Percentiles rank a stretch among this genome's conserved stretches.
Conservation (phyloP, 2,113 vertebrate genomes). For the Bujurquina vittata region DNA sequence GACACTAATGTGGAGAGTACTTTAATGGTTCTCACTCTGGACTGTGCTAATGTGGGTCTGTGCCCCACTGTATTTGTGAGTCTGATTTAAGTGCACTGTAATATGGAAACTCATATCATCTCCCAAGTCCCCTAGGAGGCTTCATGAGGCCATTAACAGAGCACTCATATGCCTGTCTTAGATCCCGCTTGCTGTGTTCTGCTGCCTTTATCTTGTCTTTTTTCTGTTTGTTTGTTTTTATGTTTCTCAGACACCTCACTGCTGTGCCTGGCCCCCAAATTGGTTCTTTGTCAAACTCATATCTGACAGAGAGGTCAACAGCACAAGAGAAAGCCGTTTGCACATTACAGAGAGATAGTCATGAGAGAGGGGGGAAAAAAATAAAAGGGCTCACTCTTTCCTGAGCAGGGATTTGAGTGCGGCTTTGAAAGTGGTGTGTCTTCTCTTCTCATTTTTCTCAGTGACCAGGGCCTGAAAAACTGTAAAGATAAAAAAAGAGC, state of each 20-base stretch:
- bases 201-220: slow-evolving; percentile 26
- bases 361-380: neutral
- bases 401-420: slow-evolving; percentile 62
- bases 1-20: slow-evolving; percentile 38
- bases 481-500: slow-evolving; percentile 8
- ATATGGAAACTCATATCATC: slow-evolving; percentile 31
- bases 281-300: slow-evolving; percentile 24
- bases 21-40: slow-evolving; percentile 52
- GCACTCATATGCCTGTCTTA: slow-evolving; percentile 13
- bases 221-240: slow-evolving; percentile 24
- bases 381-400: slow-evolving; percentile 57
- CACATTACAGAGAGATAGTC: slow-evolving; percentile 23
- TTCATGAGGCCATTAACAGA: slow-evolving; percentile 29
- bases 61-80: neutral
- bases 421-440: slow-evolving; percentile 60
- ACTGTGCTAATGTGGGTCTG: slow-evolving; percentile 16
- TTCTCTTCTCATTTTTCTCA: slow-evolving; percentile 60
- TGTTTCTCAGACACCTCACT: slow-evolving; percentile 26
- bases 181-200: neutral
- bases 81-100: slow-evolving; percentile 11
- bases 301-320: slow-evolving; percentile 10
- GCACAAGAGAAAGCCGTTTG: slow-evolving; percentile 18
- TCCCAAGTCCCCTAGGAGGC: slow-evolving; percentile 4
- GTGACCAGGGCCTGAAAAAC: slow-evolving; percentile 20
- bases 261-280: neutral